A percentile compares a stretch with the other conserved stretches of the same genome.
Conservation (phyloP, 2,888 invertebrate species). For the Theristus sp. region DNA sequence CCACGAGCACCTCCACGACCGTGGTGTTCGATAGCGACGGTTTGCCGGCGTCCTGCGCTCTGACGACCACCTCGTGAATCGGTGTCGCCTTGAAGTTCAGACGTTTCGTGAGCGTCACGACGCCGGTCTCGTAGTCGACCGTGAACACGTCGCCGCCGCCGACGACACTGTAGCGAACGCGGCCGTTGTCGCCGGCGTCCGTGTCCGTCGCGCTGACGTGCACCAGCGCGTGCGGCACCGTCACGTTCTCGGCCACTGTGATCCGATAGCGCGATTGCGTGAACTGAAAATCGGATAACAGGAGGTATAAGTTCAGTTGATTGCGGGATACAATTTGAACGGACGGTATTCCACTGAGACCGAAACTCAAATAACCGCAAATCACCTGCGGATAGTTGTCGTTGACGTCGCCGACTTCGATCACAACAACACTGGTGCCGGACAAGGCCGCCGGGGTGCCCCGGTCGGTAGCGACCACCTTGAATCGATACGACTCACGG, state of each 20-base stretch:
- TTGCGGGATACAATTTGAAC: too few relatives aligned
- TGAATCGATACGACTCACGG: conserved; percentile 48
- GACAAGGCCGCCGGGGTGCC: conserved; percentile 13
- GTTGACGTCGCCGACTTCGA: conserved; percentile 59
- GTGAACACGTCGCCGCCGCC: conserved; percentile 73
- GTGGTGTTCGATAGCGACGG: conserved; percentile 81
- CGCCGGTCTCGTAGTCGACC: conserved; percentile 73
- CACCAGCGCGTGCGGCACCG: conserved; percentile 59
- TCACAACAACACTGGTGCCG: conserved; percentile 49
- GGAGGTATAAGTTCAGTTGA: too few relatives aligned
- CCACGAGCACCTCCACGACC: conserved; percentile 64
- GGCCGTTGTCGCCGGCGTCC: conserved; percentile 68
- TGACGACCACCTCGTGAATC: conserved; percentile 65
- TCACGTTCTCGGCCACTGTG: conserved; percentile 56
- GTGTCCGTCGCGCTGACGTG: conserved; percentile 67
- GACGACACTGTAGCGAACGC: conserved; percentile 54
- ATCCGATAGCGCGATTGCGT: conserved; percentile 2
- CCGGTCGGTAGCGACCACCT: conserved; percentile 65
- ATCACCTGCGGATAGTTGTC: conserved; percentile 80
- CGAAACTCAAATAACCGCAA: background rate
- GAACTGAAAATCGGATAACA: conserved; percentile 2
- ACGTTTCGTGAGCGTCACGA: conserved; percentile 53
- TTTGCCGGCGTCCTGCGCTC: conserved; percentile 82
- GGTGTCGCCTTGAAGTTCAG: conserved; percentile 68
- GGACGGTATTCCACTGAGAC: background rate